phyloP scores from a whole-genome alignment of 2,113 vertebrate genomes.

The Ceyx margarethae region DNA sequence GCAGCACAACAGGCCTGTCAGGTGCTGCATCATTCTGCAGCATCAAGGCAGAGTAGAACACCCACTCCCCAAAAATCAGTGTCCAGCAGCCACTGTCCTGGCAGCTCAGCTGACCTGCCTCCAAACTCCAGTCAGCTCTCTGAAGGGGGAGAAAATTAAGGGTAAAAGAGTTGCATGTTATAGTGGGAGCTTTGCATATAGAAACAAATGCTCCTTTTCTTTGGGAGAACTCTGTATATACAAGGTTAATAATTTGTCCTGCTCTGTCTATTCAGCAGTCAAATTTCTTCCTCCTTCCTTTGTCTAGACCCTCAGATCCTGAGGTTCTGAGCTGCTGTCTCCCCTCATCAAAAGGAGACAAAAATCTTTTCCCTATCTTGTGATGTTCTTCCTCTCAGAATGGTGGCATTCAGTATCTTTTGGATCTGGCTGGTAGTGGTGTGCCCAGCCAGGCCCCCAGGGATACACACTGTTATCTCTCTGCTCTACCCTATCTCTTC shows the following conservation, averaged over 20 bases:
- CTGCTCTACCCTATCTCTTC: background rate
- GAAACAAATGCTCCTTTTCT: background rate
- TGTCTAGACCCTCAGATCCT: background rate
- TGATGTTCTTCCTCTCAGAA: background rate
- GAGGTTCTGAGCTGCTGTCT: background rate
- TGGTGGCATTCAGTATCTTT: conserved; percentile 14
- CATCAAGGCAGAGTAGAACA: background rate
- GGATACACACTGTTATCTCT: conserved; percentile 56
- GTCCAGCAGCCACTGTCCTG: background rate
- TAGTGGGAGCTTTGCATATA: background rate
- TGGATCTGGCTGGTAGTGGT: conserved; percentile 19
- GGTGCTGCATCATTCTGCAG: background rate
- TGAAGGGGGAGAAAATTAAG: background rate
- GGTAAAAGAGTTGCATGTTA: background rate
- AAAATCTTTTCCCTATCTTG: background rate
- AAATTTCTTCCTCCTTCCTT: background rate
- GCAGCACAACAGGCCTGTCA: background rate
- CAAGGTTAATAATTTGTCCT: background rate
- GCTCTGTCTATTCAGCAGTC: background rate
- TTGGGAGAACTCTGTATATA: background rate
- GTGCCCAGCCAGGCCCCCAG: conserved; percentile 19
- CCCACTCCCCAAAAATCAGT: background rate
- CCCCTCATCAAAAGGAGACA: background rate
- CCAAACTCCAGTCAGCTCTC: background rate
- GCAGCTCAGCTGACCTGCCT: background rate